phyloP scores from a whole-genome alignment of 2,797 vertebrate species.

The Phataginus tetradactyla region DNA sequence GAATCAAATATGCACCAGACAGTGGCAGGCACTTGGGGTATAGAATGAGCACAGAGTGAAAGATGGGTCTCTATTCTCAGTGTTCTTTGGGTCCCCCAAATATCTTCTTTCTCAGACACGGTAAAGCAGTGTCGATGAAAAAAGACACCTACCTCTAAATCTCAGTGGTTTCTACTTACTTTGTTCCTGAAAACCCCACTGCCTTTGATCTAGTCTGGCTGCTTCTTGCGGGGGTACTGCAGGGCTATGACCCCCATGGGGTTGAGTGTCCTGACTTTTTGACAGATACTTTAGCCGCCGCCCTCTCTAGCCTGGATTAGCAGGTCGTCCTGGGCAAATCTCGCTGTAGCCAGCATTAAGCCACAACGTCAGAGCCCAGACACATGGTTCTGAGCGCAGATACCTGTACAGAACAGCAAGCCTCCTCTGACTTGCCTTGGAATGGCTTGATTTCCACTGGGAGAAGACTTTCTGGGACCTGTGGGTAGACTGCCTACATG shows the following conservation, averaged over 20 bases:
- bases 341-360: not conserved
- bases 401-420: conserved; percentile 6
- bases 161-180: not conserved
- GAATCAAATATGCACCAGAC: no score
- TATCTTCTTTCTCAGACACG: not conserved
- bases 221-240: not conserved
- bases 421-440: not conserved
- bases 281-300: not conserved
- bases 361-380: conserved; percentile 1
- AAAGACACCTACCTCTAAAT: not conserved
- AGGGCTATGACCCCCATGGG: not conserved
- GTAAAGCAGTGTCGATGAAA: not conserved
- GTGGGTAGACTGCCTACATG: not conserved
- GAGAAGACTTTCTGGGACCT: not conserved
- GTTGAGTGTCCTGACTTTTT: not conserved
- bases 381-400: not conserved
- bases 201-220: not conserved
- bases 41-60: not conserved
- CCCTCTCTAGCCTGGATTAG: not conserved
- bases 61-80: not conserved
- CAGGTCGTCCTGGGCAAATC: not conserved
- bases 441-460: not conserved
- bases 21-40: not conserved
- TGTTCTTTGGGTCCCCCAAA: not conserved
- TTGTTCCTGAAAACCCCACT: not conserved